Evolutionary conservation across 2,797 vertebrate genomes (phyloP), one percentile per base, ranked within the genome.

Genomic region (Decapterus maruadsi): DNA sequence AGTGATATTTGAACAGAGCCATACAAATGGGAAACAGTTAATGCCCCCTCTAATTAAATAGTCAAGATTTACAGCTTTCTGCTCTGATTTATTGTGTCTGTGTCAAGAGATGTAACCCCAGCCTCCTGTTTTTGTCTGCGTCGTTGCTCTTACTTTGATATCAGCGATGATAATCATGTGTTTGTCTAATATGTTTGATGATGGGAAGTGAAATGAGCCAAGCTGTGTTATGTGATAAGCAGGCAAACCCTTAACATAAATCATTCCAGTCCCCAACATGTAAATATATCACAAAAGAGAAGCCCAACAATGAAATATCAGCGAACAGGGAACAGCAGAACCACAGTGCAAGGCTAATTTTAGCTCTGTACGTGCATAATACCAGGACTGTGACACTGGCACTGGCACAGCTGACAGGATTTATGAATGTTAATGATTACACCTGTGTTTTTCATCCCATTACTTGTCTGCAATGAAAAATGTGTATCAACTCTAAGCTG

Each of bases 81-180:
- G 12, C 36, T 51, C 14, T 54, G 19, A 63, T 50, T 65, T 51
- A 62, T 45, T n/a, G 36, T 51, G 6, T 72, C 36, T 50, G 17
- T 58, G 65, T 60, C 36, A 59, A 57, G 43, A 43, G 26, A 46
- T 60, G 55, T 14, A 20, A 77, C 38, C 43, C 5, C 7, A n/a
- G 62, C 29, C 58, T 72, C 65, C 48, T 36, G 57, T 38, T 64
- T 74, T 75, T 80, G 58, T 70, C 51, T 72, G 45, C 51, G 6
- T 17, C 70, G 70, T 79, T 84, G 58, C 46, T 77, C 6, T 65
- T 73, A 77, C 65, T 55, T 59, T 70, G 53, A 62, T 69, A 55
- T 19, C 38, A 16, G 58, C 53, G 16, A 26, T 62, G 9, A 22
- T 43, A 10, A 11, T 20, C 20, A 46, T 54, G 14, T 16, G 6